Conservation (phyloP, 2,113 vertebrate genomes). For the Microtus richardsoni region DNA sequence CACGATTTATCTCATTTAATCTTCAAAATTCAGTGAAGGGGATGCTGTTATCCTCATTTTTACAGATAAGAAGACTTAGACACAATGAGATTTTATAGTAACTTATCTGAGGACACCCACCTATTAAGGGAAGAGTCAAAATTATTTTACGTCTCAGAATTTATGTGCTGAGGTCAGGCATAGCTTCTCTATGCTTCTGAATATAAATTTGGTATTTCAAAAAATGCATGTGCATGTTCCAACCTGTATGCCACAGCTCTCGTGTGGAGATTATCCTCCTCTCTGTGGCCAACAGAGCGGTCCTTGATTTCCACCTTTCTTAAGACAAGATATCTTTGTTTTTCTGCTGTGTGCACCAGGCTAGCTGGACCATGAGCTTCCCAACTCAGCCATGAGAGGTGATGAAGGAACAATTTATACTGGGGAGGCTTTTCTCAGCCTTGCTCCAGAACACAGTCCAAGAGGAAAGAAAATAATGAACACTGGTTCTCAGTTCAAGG, state of each 20-base stretch:
- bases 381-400: not conserved
- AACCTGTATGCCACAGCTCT: not conserved
- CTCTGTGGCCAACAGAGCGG: too few relatives aligned
- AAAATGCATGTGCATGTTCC: not conserved
- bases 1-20: constrained; percentile 26
- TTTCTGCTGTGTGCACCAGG: not conserved
- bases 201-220: not conserved
- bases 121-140: not conserved
- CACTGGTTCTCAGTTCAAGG: not conserved
- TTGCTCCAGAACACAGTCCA: not conserved
- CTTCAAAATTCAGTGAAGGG: constrained; percentile 7
- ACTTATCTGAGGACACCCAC: not conserved
- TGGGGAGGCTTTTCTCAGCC: not conserved
- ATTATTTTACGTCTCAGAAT: not conserved
- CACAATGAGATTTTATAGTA: constrained; percentile 12
- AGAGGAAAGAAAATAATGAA: constrained; percentile 29
- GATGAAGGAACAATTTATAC: not conserved
- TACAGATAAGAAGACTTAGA: constrained; percentile 43
- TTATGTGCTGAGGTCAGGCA: not conserved
- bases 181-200: not conserved
- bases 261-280: not conserved
- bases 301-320: not conserved
- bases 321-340: not conserved
- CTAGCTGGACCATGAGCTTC: not conserved
- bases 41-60: not conserved